These are phyloP conservation scores for Cladopsammia gracilis DNA, from an alignment of 64 coral and sea anemone species.

Conservation along the genomic window DNA sequence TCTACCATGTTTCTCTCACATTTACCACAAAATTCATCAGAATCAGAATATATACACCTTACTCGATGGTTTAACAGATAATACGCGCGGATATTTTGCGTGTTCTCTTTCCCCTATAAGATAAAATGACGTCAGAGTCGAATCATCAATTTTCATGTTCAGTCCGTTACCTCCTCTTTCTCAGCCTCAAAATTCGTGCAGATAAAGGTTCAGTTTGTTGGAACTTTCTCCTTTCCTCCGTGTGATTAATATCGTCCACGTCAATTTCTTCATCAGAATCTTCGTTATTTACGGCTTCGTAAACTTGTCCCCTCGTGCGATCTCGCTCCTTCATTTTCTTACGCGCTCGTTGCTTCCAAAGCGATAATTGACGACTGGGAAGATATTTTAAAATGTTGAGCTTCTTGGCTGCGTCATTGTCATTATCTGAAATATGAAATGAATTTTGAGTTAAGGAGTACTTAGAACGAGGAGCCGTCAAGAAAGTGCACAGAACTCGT, in stretches of 20 bases:
- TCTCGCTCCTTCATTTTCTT: constrained; percentile 3
- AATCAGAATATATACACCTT: too few relatives aligned
- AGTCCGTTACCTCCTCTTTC: constrained; percentile 1
- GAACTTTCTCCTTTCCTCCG: neutral
- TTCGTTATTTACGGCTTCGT: constrained; percentile 25
- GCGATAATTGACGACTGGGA: constrained; percentile 50
- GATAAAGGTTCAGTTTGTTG: neutral
- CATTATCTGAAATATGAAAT: neutral
- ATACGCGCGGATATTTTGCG: too few relatives aligned
- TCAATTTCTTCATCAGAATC: neutral
- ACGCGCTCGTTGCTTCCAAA: constrained; percentile 16
- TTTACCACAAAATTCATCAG: too few relatives aligned
- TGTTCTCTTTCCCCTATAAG: too few relatives aligned
- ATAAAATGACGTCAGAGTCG: too few relatives aligned
- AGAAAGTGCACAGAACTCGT: too few relatives aligned
- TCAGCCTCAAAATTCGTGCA: neutral
- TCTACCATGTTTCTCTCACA: too few relatives aligned
- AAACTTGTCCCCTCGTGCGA: neutral
- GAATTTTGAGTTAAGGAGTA: too few relatives aligned
- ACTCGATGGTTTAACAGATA: too few relatives aligned
- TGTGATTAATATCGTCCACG: neutral
- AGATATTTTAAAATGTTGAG: constrained; percentile 17
- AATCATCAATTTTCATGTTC: neutral
- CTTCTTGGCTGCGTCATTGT: neutral
- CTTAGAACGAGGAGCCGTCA: too few relatives aligned